Evolutionary conservation across 2,888 invertebrate species (phyloP).

Genomic region (Cheilosia pagana): DNA sequence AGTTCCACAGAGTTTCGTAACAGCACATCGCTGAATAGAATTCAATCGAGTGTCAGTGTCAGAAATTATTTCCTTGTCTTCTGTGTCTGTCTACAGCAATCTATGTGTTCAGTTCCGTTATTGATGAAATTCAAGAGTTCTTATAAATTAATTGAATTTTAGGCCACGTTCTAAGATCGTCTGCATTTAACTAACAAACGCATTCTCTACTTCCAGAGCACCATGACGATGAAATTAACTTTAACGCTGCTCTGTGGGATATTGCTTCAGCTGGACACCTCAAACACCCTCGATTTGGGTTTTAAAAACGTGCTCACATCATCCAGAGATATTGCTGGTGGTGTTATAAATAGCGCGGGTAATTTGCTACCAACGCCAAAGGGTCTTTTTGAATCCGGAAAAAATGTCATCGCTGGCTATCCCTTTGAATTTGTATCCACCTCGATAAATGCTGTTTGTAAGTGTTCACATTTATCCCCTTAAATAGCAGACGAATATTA

Average conservation of each 20-base stretch:
- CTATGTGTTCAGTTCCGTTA: too few relatives aligned
- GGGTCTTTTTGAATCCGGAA: conserved; percentile 79
- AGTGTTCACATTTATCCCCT: conserved; percentile 62
- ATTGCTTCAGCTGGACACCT: neutral
- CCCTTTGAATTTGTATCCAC: conserved; percentile 80
- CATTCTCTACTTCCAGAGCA: neutral
- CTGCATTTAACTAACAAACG: too few relatives aligned
- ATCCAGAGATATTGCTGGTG: conserved; percentile 76
- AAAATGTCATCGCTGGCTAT: conserved; percentile 81
- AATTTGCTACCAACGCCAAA: conserved; percentile 73
- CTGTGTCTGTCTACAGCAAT: too few relatives aligned
- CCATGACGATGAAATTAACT: conserved; percentile 23
- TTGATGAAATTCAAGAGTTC: too few relatives aligned
- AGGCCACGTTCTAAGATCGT: too few relatives aligned
- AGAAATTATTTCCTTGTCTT: too few relatives aligned
- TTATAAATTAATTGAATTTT: too few relatives aligned
- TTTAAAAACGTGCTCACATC: conserved; percentile 77
- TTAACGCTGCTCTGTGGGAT: neutral
- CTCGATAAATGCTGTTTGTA: conserved; percentile 80
- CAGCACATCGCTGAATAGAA: too few relatives aligned
- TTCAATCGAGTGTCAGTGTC: too few relatives aligned
- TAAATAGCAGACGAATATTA: neutral
- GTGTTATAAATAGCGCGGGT: conserved; percentile 76
- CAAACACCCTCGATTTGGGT: conserved; percentile 72
- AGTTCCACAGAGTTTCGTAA: too few relatives aligned